phyloP scores from a whole-genome alignment of 2,797 vertebrate genomes.

The Hafferia zeledoni region DNA sequence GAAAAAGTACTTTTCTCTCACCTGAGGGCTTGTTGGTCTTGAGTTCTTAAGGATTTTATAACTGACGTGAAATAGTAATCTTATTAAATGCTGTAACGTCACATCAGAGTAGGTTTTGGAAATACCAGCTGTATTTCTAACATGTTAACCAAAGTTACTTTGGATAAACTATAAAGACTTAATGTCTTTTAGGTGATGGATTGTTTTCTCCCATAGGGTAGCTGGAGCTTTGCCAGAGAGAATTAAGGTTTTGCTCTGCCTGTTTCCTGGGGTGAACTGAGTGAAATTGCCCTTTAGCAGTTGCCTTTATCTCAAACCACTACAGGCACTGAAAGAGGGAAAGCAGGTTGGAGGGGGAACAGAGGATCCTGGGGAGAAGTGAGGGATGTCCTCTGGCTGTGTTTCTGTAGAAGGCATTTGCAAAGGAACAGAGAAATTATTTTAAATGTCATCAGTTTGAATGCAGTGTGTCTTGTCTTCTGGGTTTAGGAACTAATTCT shows the following conservation, averaged over 20 bases:
- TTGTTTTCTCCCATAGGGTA: constrained; percentile 31
- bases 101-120: not conserved
- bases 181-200: not conserved
- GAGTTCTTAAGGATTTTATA: not conserved
- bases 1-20: not conserved
- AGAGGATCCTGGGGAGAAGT: not conserved
- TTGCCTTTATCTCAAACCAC: constrained; percentile 31
- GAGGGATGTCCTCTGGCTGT: constrained; percentile 37
- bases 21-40: not conserved
- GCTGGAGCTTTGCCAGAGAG: not conserved
- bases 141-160: not conserved
- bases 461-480: not conserved
- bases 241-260: constrained; percentile 19
- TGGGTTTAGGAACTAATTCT: constrained; percentile 45
- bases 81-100: constrained; percentile 11
- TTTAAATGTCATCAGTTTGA: constrained; percentile 63
- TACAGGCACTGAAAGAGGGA: not conserved
- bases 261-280: not conserved
- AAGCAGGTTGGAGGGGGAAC: not conserved
- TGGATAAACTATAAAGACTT: not conserved
- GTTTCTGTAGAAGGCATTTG: constrained; percentile 29
- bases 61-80: constrained; percentile 28
- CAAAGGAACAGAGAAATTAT: not conserved
- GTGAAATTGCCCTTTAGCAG: constrained; percentile 26
- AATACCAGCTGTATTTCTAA: not conserved